phyloP scores from a whole-genome alignment of 2,797 vertebrate species.

The Hipposideros larvatus region DNA sequence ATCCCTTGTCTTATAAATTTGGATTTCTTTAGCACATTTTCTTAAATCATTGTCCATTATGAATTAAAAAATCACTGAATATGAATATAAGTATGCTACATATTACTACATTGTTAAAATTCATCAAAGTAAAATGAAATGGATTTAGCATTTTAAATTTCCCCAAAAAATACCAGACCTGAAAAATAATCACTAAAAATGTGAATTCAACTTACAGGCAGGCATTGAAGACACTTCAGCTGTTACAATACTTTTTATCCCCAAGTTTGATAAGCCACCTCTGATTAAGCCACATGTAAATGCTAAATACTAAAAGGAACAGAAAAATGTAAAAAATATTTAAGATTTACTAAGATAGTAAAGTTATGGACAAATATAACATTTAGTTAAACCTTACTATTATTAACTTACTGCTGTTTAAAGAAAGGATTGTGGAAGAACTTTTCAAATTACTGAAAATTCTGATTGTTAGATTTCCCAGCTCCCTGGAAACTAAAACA shows the following conservation, averaged over 20 bases:
- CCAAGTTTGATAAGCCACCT: conserved; percentile 95
- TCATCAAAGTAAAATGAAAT: conserved; percentile 53
- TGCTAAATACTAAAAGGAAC: conserved; percentile 93
- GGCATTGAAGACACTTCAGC: conserved; percentile 97
- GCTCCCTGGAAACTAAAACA: background rate
- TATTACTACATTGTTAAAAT: conserved; percentile 24
- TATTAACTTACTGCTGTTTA: conserved; percentile 11
- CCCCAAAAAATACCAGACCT: background rate
- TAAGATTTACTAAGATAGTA: conserved; percentile 50
- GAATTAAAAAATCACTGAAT: conserved; percentile 6
- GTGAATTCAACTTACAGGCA: conserved; percentile 92
- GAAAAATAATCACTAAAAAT: conserved; percentile 45
- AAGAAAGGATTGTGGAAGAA: background rate
- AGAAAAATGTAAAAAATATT: conserved; percentile 36
- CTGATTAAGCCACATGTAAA: conserved; percentile 97
- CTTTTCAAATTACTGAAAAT: conserved; percentile 38
- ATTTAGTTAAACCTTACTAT: conserved; percentile 14
- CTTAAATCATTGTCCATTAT: background rate
- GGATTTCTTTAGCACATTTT: conserved; percentile 37
- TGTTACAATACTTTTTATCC: conserved; percentile 97
- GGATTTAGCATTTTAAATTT: conserved; percentile 55
- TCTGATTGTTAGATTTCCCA: background rate
- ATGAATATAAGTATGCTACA: conserved; percentile 22
- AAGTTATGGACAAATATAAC: conserved; percentile 7
- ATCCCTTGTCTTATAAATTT: conserved; percentile 16